Conservation (phyloP, 64 coral and sea anemone genomes). For the Pocillopora damicornis region DNA sequence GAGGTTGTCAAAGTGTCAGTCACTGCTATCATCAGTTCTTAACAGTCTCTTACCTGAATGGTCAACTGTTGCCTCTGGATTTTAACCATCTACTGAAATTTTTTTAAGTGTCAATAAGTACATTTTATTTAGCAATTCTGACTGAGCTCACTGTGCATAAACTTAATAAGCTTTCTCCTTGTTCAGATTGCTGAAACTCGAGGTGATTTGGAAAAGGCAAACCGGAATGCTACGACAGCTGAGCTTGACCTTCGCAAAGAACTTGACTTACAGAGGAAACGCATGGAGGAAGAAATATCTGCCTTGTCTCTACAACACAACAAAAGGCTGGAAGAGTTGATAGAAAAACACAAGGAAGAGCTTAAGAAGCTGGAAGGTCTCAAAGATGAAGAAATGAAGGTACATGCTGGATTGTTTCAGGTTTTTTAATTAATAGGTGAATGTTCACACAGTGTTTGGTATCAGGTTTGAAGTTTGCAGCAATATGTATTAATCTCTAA, state of each 20-base stretch:
- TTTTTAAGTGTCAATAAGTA: not conserved
- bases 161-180: not conserved
- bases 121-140: not conserved
- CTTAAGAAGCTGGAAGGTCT: slow-evolving; percentile 54
- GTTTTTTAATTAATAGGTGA: too few species aligned
- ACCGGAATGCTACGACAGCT: slow-evolving; percentile 43
- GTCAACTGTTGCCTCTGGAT: too few species aligned
- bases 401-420: not conserved
- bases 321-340: slow-evolving; percentile 64
- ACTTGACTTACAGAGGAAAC: slow-evolving; percentile 39
- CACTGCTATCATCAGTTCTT: too few species aligned
- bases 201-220: slow-evolving; percentile 61
- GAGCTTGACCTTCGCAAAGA: slow-evolving; percentile 59
- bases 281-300: slow-evolving; percentile 68
- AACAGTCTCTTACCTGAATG: too few species aligned
- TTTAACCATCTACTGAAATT: too few species aligned
- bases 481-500: too few species aligned
- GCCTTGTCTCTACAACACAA: slow-evolving; percentile 61
- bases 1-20: too few species aligned
- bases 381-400: slow-evolving; percentile 87
- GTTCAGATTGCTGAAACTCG: slow-evolving; percentile 66
- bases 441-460: too few species aligned
- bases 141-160: not conserved
- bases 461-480: too few species aligned
- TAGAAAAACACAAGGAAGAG: slow-evolving; percentile 57